These are phyloP conservation scores for Pyralis farinalis DNA, from an alignment of 2,888 invertebrate species.

Conservation along the genomic window DNA sequence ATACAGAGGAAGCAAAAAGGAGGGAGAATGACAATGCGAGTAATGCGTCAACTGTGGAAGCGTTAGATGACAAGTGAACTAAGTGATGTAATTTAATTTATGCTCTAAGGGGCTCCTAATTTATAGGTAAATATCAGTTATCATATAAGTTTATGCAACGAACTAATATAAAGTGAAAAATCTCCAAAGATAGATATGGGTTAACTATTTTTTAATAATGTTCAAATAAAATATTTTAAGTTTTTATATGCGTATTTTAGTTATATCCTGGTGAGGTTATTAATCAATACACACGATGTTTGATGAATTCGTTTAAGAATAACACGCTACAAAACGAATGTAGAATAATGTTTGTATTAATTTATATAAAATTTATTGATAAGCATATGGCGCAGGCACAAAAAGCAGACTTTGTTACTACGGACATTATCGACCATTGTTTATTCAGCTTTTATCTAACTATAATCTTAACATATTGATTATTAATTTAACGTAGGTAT, in stretches of 20 bases:
- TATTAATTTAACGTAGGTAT: no score
- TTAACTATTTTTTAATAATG: background rate
- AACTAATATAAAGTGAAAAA: background rate
- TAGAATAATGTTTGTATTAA: no score
- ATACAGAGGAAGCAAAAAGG: slow-evolving; percentile 36
- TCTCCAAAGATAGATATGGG: background rate
- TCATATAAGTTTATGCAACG: background rate
- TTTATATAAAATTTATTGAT: no score
- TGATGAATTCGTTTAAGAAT: no score
- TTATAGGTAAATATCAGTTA: background rate
- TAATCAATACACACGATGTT: no score
- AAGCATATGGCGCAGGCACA: no score
- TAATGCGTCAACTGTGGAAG: slow-evolving; percentile 73
- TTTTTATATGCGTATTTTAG: background rate
- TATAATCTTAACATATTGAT: no score
- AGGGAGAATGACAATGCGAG: slow-evolving; percentile 64
- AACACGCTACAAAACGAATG: no score
- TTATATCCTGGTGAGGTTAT: background rate
- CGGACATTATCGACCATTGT: no score
- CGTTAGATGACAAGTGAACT: slow-evolving; percentile 65
- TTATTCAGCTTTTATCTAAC: no score
- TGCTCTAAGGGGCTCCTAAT: slow-evolving; percentile 3
- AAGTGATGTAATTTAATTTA: background rate
- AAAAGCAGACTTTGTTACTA: no score
- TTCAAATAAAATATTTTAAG: background rate